These are phyloP conservation scores for Stichodactyla mertensii DNA, from an alignment of 64 coral and sea anemone species.

Conservation along the genomic window DNA sequence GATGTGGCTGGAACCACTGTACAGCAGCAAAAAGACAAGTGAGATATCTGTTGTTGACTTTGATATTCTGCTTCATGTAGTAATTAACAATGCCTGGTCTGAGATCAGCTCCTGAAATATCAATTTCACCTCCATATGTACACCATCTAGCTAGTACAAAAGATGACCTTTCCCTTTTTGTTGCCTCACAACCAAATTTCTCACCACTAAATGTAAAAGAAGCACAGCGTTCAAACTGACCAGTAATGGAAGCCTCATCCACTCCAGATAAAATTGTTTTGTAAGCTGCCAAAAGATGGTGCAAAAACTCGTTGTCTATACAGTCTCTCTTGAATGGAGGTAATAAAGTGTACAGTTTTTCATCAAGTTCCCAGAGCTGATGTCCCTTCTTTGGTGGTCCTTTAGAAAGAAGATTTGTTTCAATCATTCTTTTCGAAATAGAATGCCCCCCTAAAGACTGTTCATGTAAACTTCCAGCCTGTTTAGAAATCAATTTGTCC, in stretches of 20 bases:
- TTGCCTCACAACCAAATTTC: slow-evolving; percentile 18
- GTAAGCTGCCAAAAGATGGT: not conserved
- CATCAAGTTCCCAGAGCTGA: not conserved
- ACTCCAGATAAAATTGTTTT: not conserved
- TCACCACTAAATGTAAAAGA: slow-evolving; percentile 20
- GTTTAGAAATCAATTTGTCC: slow-evolving; percentile 10
- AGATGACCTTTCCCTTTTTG: slow-evolving; percentile 29
- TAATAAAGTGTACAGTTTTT: not conserved
- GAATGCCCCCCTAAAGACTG: too few relatives aligned
- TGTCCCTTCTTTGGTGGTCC: not conserved
- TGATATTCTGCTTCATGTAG: slow-evolving; percentile 48
- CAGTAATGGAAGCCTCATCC: slow-evolving; percentile 31
- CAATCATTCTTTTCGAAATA: not conserved
- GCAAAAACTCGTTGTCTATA: not conserved
- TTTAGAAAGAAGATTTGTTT: slow-evolving; percentile 2
- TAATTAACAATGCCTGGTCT: slow-evolving; percentile 45
- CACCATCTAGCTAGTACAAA: slow-evolving; percentile 42
- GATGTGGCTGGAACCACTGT: slow-evolving; percentile 51
- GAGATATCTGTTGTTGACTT: slow-evolving; percentile 20
- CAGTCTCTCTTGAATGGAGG: not conserved
- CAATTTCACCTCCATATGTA: slow-evolving; percentile 29
- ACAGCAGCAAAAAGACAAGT: slow-evolving; percentile 54
- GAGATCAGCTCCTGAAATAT: slow-evolving; percentile 27
- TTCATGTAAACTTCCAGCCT: slow-evolving; percentile 16
- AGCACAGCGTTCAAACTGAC: slow-evolving; percentile 28